Base-by-base conservation (phyloP, 2,797 vertebrate genomes). In the Denticeps clupeoides region DNA sequence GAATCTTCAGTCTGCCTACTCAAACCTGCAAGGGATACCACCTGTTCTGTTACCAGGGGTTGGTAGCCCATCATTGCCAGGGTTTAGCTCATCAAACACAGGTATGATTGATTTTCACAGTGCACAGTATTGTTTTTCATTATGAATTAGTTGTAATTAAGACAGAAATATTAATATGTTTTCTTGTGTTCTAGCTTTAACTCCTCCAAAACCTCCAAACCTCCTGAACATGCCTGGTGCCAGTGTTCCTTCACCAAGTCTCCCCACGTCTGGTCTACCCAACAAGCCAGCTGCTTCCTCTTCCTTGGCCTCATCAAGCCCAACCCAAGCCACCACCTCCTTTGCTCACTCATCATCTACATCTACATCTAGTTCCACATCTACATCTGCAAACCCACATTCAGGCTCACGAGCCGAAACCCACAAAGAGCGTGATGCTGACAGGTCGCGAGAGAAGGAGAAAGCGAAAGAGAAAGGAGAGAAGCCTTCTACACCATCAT, bases 31-130 rank as follows among this genome's bases (percentile, higher is more conserved):
- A 83, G 93, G 93, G 77, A 96, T 99, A 68, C 89, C 94, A 78
- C 89, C 95, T 48, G 91, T 93, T 74, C 86, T 97, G 73, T 82
- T 99, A 71, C 89, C 94, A 45, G 89, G 95, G 73, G 91, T 99
- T 81, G 91, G 91, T 75, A 96, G 90, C 79, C 89, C 94, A 29
- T 96, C 94, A 62, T 77, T 98, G 74, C 89, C 93, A 65, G 88
- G 90, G 82, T 98, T 97, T 82, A 93, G 90, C 82, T 89, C 95
- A 74, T 89, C 91, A 53, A 97, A 94, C 84, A 91, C 93, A 97
- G 94, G 94, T 98, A 87, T 62, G 83, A n/a, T n/a, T 82, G 33
- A 57, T 35, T 16, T 24, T 50, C 44, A n/a, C n/a, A n/a, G 13
- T n/a, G 24, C 16, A 37, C 37, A 5, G 21, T 19, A 4, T 40